A percentile compares a stretch with the other conserved stretches of the same genome.
phyloP scores from a whole-genome alignment of 2,113 vertebrate species.

The Alethe castanea region DNA sequence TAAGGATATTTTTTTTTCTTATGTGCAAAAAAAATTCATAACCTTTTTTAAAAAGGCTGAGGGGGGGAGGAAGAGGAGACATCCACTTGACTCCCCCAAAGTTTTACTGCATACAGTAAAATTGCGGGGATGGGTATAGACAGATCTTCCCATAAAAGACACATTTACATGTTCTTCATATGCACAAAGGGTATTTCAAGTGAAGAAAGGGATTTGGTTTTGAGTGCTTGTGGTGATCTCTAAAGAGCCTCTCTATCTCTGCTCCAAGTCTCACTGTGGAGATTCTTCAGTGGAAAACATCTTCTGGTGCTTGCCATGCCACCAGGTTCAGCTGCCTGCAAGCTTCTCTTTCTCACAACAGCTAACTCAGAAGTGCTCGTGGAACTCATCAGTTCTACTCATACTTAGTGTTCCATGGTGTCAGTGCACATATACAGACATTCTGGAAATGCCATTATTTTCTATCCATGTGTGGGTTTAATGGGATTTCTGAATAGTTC shows the following conservation, averaged over 20 bases:
- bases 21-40: background rate
- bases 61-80: no score
- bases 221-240: background rate
- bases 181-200: background rate
- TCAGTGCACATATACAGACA: background rate
- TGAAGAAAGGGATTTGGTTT: background rate
- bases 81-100: background rate
- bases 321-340: background rate
- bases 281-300: background rate
- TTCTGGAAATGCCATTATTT: slow-evolving; percentile 40
- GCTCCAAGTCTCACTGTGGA: background rate
- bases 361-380: background rate
- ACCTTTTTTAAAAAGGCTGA: background rate
- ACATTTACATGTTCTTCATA: background rate
- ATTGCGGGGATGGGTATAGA: background rate
- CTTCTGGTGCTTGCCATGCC: background rate
- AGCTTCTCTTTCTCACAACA: background rate
- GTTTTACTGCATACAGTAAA: background rate
- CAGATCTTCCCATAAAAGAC: background rate
- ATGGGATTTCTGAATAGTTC: background rate
- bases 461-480: slow-evolving; percentile 30
- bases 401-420: background rate
- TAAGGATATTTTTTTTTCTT: slow-evolving; percentile 20
- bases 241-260: background rate
- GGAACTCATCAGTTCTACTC: background rate